These are phyloP conservation scores for Sciurus niger DNA, from an alignment of 2,113 vertebrate genomes.

Conservation along the genomic window DNA sequence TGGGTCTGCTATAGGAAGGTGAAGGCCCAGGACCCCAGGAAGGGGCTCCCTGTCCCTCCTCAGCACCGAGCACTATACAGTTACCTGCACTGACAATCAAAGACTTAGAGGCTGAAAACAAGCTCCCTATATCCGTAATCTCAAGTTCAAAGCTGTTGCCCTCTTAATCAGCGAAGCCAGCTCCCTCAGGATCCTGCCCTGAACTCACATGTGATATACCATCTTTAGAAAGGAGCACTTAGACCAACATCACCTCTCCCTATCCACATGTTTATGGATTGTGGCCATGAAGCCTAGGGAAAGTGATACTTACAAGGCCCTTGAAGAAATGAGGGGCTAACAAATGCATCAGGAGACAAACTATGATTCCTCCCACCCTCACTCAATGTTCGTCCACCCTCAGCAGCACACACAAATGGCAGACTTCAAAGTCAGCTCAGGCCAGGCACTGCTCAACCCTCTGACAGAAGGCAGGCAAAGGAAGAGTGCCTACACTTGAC, in stretches of 20 bases:
- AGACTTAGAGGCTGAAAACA: background rate
- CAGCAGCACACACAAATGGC: fast-evolving
- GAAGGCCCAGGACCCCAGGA: background rate
- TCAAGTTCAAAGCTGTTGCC: background rate
- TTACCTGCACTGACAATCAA: background rate
- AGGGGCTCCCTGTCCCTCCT: background rate
- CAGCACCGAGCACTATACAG: background rate
- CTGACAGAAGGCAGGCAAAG: background rate
- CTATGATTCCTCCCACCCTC: no score
- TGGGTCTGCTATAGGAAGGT: background rate
- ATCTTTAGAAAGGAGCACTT: background rate
- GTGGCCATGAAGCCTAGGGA: background rate
- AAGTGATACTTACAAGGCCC: background rate
- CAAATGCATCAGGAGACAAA: fast-evolving
- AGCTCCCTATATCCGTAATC: background rate
- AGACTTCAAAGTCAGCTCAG: background rate
- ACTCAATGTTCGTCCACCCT: background rate
- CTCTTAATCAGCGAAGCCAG: background rate
- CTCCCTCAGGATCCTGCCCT: background rate
- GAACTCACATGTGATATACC: fast-evolving
- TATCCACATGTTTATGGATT: fast-evolving
- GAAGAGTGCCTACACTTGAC: background rate
- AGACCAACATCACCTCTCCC: background rate
- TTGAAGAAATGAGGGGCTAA: background rate
- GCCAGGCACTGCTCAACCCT: background rate